phyloP scores from a whole-genome alignment of 1,140 invertebrate genomes.

The Ctenoplectra terminalis region DNA sequence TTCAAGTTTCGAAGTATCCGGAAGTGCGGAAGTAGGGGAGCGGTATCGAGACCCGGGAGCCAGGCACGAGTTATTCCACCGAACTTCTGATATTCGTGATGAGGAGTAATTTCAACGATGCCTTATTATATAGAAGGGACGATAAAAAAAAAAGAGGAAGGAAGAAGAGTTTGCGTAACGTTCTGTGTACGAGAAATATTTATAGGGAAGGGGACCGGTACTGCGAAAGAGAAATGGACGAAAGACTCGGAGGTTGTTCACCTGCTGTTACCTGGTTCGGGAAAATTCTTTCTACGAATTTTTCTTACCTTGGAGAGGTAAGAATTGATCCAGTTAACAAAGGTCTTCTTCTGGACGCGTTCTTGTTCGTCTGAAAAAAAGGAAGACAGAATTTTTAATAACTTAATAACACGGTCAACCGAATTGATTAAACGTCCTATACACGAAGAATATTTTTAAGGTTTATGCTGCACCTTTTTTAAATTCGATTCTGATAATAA shows the following conservation, averaged over 20 bases:
- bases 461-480: too few relatives aligned
- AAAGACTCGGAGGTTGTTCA: neutral
- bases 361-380: slow-evolving; percentile 98
- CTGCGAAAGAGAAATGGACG: neutral
- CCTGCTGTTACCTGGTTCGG: neutral
- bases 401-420: too few relatives aligned
- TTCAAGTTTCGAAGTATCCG: slow-evolving; percentile 76
- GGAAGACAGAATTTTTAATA: slow-evolving; percentile 62
- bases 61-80: slow-evolving; percentile 70
- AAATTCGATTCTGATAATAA: too few relatives aligned
- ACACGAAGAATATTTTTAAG: too few relatives aligned
- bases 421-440: neutral
- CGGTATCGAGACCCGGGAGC: slow-evolving; percentile 65
- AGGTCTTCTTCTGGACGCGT: slow-evolving; percentile 99
- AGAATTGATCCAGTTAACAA: slow-evolving; percentile 99
- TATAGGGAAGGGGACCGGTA: neutral
- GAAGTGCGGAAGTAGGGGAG: slow-evolving; percentile 72
- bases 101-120: slow-evolving; percentile 42
- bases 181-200: neutral
- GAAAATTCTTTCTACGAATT: neutral
- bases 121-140: slow-evolving; percentile 23
- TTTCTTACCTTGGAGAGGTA: slow-evolving; percentile 94
- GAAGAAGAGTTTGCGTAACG: neutral
- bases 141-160: neutral
- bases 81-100: slow-evolving; percentile 51